These are phyloP conservation scores for Oegoconia quadripuncta DNA, from an alignment of 2,888 invertebrate genomes.

Conservation along the genomic window DNA sequence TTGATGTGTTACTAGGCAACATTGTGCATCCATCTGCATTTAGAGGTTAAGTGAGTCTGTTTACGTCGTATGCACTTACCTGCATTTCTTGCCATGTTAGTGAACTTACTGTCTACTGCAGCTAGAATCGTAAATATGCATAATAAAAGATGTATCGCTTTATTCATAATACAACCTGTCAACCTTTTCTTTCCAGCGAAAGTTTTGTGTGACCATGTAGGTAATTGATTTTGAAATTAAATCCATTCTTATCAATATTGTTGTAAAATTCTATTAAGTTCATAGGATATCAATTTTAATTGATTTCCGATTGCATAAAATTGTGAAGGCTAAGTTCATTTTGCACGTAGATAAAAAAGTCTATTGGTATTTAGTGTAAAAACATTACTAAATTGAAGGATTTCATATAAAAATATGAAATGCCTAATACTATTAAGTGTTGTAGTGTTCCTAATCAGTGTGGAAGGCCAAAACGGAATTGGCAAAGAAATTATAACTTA, in stretches of 20 bases:
- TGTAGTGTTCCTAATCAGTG: no score
- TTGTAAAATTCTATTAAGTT: constrained; percentile 3
- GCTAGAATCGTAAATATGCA: not conserved
- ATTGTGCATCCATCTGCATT: no score
- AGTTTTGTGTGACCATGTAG: not conserved
- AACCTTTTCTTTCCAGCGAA: not conserved
- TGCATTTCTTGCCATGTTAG: no score
- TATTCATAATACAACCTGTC: not conserved
- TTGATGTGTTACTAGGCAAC: no score
- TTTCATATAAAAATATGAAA: no score
- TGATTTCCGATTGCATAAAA: constrained; percentile 17
- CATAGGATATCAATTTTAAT: constrained; percentile 22
- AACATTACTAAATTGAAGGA: no score
- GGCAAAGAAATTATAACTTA: no score
- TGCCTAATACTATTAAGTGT: no score
- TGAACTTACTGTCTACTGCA: not conserved
- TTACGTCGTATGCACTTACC: no score
- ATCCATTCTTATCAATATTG: constrained; percentile 2
- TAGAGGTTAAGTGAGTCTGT: no score
- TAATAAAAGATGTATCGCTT: not conserved
- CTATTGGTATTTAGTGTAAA: no score
- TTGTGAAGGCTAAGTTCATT: not conserved
- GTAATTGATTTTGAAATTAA: constrained; percentile 2
- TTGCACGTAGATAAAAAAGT: not conserved
- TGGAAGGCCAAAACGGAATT: no score